Base-by-base conservation (phyloP, 2,888 invertebrate genomes). In the Sialis fuliginosa region DNA sequence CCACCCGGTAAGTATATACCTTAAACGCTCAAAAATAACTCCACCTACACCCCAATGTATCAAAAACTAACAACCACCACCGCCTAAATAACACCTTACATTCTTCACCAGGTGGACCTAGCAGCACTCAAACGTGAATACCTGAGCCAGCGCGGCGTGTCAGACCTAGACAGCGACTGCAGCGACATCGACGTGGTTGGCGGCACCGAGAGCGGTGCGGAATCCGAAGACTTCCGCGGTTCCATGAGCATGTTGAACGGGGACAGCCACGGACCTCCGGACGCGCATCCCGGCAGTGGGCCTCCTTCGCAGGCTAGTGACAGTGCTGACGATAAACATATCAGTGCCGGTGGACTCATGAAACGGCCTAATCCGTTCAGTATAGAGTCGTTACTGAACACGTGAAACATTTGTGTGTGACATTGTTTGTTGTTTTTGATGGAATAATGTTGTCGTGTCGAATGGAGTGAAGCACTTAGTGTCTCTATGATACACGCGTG, bases 161-260 rank as follows among this genome's bases (percentile, higher is more conserved):
- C 64, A 48, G 64, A 73, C 74, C 55, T 75, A 33, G 76, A 75
- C 55, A 79, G 79, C 46, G 80, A 80, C 57, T 75, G 76, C 53
- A 76, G 79, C 62, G 80, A 81, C 67, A 88, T 88, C 55, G 88
- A 88, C 63, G 88, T 88, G 12, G 88, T 87, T n/a, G 87, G 87
- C 7, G 77, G 75, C 46, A 74, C 80, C 9, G 81, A 81, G 53
- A 72, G 72, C 48, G 85, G 83, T 58, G 79, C 76, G 54, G 77
- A 77, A 54, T 75, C 75, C 1, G 81, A 81, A 60, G 78, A 75
- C 58, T 75, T 76, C 56, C 74, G 73, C 2, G 55, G 75, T n/a
- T 69, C 75, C 9, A 65, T 74, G 31, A 53, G 63, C 2, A 61
- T 61, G 33, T 63, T 63, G 6, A 62, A 61, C 5, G 71, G 68